phyloP scores from a whole-genome alignment of 2,113 vertebrate species.

The Heloderma charlesbogerti region DNA sequence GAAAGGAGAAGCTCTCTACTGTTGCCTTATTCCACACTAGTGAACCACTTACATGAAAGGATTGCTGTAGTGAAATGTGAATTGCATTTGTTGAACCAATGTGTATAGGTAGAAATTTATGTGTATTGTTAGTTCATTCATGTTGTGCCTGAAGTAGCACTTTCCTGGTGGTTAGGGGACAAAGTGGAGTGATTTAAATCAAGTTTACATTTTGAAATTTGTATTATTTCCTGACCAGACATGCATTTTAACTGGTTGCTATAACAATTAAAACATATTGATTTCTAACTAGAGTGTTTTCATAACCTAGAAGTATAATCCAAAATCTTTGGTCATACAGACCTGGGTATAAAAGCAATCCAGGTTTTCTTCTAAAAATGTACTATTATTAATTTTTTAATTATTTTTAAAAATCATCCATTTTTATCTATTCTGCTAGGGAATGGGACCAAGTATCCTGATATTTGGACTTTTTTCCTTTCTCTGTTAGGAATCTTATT shows the following conservation, averaged over 20 bases:
- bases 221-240: background rate
- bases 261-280: background rate
- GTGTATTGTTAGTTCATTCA: background rate
- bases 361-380: background rate
- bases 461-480: too few relatives aligned
- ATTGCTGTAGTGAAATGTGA: background rate
- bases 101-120: background rate
- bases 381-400: too few relatives aligned
- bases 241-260: background rate
- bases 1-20: background rate
- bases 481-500: background rate
- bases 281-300: background rate
- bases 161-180: background rate
- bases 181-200: background rate
- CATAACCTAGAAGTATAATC: background rate
- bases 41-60: background rate
- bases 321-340: background rate
- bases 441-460: background rate
- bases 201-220: conserved; percentile 1
- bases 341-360: background rate
- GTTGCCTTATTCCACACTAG: background rate
- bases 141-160: background rate
- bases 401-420: background rate
- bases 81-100: background rate
- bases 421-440: background rate